These are phyloP conservation scores for Xylocopa sonorina DNA, from an alignment of 1,140 invertebrate species.

Conservation along the genomic window DNA sequence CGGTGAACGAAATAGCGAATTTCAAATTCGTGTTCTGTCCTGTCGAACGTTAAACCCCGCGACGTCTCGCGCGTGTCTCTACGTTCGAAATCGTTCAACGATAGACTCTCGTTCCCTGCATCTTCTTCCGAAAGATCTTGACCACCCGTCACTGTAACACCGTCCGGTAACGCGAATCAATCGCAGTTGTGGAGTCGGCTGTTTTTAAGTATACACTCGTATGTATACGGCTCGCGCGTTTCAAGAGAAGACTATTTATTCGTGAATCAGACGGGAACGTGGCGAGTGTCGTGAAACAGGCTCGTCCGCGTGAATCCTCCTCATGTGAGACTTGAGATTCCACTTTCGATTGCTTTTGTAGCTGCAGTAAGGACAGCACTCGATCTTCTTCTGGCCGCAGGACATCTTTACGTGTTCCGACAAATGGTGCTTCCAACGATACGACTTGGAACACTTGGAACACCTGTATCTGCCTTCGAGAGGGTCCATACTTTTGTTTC, in stretches of 20 bases:
- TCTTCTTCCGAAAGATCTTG: neutral
- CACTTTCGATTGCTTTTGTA: slow-evolving; percentile 79
- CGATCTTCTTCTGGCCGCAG: slow-evolving; percentile 78
- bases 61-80: slow-evolving; percentile 49
- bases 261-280: neutral
- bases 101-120: slow-evolving; percentile 50
- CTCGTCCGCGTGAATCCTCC: slow-evolving; percentile 69
- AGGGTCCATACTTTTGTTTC: slow-evolving; percentile 10
- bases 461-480: slow-evolving; percentile 65
- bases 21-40: neutral
- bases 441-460: slow-evolving; percentile 77
- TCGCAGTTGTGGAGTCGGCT: neutral
- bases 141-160: neutral
- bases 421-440: slow-evolving; percentile 78
- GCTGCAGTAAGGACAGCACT: slow-evolving; percentile 80
- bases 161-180: slow-evolving; percentile 52
- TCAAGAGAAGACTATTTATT: too few relatives aligned
- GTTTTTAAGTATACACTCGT: too few relatives aligned
- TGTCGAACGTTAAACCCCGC: neutral
- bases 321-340: slow-evolving; percentile 80
- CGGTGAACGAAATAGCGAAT: neutral
- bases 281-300: neutral
- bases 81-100: slow-evolving; percentile 49
- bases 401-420: slow-evolving; percentile 80
- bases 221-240: too few relatives aligned